phyloP scores from a whole-genome alignment of 2,888 invertebrate genomes.

The Eueremaeus valkanovi region DNA sequence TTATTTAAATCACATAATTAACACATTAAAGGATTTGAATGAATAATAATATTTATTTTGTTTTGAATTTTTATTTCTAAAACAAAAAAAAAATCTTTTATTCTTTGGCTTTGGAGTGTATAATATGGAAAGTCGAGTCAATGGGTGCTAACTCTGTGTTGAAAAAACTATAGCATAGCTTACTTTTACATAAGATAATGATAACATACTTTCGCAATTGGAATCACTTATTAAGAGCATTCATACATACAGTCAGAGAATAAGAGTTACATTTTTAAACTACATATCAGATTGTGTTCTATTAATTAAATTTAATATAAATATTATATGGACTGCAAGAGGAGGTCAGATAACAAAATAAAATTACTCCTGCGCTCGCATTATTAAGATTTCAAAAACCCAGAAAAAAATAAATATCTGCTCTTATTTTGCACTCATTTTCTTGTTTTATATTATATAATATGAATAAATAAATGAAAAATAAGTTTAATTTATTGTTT shows the following conservation, averaged over 20 bases:
- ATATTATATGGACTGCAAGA: too few species aligned
- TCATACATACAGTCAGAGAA: not conserved
- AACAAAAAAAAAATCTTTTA: not conserved
- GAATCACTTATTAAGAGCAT: not conserved
- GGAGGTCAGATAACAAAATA: too few species aligned
- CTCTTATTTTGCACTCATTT: too few species aligned
- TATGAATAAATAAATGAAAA: too few species aligned
- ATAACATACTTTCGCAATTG: not conserved
- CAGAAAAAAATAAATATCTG: too few species aligned
- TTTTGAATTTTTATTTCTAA: not conserved
- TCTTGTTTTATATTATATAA: too few species aligned
- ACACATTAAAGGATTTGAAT: not conserved
- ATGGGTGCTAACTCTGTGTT: not conserved
- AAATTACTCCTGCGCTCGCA: too few species aligned
- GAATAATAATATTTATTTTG: not conserved
- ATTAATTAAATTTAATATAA: too few species aligned
- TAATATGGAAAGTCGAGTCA: not conserved
- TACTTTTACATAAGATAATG: not conserved
- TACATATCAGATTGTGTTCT: not conserved
- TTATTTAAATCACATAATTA: not conserved
- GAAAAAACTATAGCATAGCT: not conserved
- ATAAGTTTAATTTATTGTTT: not conserved
- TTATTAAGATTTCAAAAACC: too few species aligned
- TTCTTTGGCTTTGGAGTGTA: not conserved
- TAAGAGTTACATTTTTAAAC: too few species aligned